phyloP scores from a whole-genome alignment of 1,140 invertebrate genomes.

The Lepidurus apus region DNA sequence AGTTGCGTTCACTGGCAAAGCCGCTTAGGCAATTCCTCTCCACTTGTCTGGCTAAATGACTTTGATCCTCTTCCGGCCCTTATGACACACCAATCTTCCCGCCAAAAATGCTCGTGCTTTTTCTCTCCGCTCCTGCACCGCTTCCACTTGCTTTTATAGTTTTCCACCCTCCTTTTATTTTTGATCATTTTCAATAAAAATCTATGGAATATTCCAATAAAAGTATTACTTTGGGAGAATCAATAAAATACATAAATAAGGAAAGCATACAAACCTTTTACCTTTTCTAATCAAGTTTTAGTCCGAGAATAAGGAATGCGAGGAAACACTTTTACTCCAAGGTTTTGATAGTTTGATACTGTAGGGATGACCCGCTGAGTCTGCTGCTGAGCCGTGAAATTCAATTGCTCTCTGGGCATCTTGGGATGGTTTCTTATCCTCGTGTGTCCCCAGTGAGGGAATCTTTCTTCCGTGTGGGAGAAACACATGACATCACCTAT shows the following conservation, averaged over 20 bases:
- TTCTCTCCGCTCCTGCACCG: background rate
- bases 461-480: background rate
- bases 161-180: background rate
- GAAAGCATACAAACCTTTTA: too few relatives aligned
- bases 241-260: too few relatives aligned
- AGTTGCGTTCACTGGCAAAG: background rate
- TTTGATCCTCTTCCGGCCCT: background rate
- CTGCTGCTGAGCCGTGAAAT: constrained; percentile 13
- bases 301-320: too few relatives aligned
- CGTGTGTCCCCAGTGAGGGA: background rate
- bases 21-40: constrained; percentile 14
- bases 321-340: background rate
- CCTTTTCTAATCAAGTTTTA: too few relatives aligned
- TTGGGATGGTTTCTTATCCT: background rate
- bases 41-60: constrained; percentile 17
- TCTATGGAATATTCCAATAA: too few relatives aligned
- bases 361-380: background rate
- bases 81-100: constrained; percentile 5
- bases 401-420: background rate
- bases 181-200: too few relatives aligned
- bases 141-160: too few relatives aligned
- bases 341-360: background rate
- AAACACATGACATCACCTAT: constrained; percentile 9
- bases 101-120: background rate
- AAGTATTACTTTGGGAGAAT: too few relatives aligned